Base-by-base conservation (phyloP, 2,113 vertebrate genomes). In the Galbula dea region DNA sequence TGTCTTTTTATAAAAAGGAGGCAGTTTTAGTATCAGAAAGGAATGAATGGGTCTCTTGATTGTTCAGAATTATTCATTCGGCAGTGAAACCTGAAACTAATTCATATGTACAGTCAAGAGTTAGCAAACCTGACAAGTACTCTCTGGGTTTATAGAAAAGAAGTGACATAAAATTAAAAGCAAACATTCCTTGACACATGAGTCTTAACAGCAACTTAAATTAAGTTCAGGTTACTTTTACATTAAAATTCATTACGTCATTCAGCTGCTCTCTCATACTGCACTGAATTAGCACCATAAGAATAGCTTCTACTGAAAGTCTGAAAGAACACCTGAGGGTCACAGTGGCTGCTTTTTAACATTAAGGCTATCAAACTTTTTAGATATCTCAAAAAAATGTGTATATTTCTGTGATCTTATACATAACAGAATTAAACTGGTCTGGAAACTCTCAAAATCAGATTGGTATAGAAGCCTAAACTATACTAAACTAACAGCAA, bases 41-140 rank as follows among this genome's bases (percentile, higher is more conserved):
- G 83, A 92, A 91, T 86, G 78, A 94, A 92, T 89, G 26, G n/a
- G 34, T 80, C 79, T 83, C 85, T 80, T 94, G 59, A 93, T 68
- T 68, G 76, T 72, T 91, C 78, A 80, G 72, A 94, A 69, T 73
- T 89, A 85, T 32, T 79, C 20, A 37, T 59, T 43, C 78, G 30
- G 73, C 78, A 89, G 45, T 45, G 85, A 94, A 94, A 95, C 68
- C 79, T 55, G 76, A 89, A 94, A 83, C 68, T 94, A 95, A 96
- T 89, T 85, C 8, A 1, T 52, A 83, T 0, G 5, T 77, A 46
- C 52, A 78, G 72, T 8, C 36, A 81, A 34, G 51, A 92, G 84
- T 81, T 89, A 83, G 89, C 89, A 96, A 94, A 91, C 72, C 79
- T 77, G 59, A 78, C 87, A 93, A 85, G n/a, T 52, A 63, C 46